Evolutionary conservation across 2,797 vertebrate genomes (phyloP).

Genomic region (Semotilus atromaculatus): DNA sequence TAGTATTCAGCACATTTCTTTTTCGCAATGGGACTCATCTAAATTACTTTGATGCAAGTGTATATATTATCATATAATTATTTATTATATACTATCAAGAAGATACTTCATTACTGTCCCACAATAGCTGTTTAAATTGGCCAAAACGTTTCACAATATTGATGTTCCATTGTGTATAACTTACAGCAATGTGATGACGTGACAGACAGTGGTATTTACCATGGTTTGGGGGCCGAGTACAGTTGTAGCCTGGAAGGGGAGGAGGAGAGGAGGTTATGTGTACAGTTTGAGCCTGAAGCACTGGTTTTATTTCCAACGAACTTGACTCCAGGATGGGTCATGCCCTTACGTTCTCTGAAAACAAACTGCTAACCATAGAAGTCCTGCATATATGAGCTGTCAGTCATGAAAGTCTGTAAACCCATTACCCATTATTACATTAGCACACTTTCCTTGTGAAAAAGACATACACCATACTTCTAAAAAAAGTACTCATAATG

Average conservation of each 20-base stretch:
- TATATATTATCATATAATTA: background rate
- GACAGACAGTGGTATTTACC: background rate
- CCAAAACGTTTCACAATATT: background rate
- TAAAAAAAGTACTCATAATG: background rate
- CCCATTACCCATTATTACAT: background rate
- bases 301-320: conserved; percentile 26
- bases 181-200: background rate
- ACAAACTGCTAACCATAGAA: background rate
- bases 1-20: no score
- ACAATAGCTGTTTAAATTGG: background rate
- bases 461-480: background rate
- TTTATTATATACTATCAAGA: background rate
- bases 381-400: conserved; percentile 8
- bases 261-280: background rate
- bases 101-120: background rate
- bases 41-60: background rate
- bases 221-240: background rate
- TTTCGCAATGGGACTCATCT: background rate
- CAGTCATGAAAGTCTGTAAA: background rate
- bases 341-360: background rate
- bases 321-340: background rate
- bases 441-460: no score
- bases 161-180: background rate
- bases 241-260: background rate
- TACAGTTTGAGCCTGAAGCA: conserved; percentile 14